Conservation (phyloP, 2,888 invertebrate genomes). For the Fissipunctia ypsillon region DNA sequence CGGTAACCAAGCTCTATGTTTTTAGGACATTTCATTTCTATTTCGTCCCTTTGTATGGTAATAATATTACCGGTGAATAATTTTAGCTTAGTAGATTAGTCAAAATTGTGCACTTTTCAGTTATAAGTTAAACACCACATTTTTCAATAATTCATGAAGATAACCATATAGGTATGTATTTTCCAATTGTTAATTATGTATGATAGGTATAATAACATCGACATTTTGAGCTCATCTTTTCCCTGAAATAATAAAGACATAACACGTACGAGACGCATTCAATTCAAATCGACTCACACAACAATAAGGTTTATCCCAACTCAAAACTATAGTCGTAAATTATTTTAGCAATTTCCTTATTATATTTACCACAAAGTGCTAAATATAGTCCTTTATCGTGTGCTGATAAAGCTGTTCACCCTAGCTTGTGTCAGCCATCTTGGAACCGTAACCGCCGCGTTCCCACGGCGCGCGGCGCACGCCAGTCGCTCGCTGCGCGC, state of each 20-base stretch:
- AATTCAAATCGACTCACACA: background rate
- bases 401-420: slow-evolving; percentile 69
- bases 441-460: slow-evolving; percentile 83
- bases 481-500: slow-evolving; percentile 86
- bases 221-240: background rate
- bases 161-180: background rate
- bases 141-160: background rate
- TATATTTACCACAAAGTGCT: slow-evolving; percentile 20
- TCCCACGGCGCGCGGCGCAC: slow-evolving; percentile 78
- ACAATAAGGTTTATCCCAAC: slow-evolving; percentile 7
- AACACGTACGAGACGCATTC: background rate
- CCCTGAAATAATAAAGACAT: background rate
- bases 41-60: background rate
- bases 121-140: background rate
- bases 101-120: background rate
- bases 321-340: slow-evolving; percentile 9
- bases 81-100: background rate
- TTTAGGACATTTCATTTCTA: slow-evolving; percentile 3
- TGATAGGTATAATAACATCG: background rate
- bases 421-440: slow-evolving; percentile 79
- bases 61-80: background rate
- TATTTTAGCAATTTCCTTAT: slow-evolving; percentile 24
- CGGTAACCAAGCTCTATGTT: slow-evolving; percentile 59
- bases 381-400: slow-evolving; percentile 57
- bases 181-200: background rate